A percentile compares a stretch with the other conserved stretches of the same genome.
Evolutionary conservation across 1,140 invertebrate species (phyloP).

Genomic region (Drosophila elegans): DNA sequence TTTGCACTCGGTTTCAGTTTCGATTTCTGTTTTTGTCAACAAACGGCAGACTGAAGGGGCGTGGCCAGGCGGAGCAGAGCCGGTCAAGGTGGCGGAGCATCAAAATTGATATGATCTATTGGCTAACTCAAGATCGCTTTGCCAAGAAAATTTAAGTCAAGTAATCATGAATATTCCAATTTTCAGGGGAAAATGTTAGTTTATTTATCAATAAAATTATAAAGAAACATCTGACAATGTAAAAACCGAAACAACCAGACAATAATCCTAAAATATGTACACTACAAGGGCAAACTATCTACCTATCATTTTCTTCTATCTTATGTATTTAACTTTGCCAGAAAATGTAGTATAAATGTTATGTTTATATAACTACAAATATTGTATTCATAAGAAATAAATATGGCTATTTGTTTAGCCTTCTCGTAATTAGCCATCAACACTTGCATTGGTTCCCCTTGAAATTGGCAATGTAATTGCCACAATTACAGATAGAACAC

Average conservation of each 20-base stretch:
- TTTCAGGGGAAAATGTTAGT: no score
- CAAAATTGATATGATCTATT: slow-evolving; percentile 7
- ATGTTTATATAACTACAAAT: neutral
- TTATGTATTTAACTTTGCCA: no score
- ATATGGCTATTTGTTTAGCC: neutral
- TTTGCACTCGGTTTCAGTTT: slow-evolving; percentile 53
- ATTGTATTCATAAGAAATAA: no score
- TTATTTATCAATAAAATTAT: no score
- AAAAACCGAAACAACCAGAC: no score
- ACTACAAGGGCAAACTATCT: no score
- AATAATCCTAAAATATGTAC: no score
- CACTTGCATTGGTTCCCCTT: slow-evolving; percentile 23
- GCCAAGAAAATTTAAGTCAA: neutral
- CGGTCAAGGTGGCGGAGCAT: slow-evolving; percentile 39
- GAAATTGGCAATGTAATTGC: slow-evolving; percentile 25
- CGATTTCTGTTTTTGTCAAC: slow-evolving; percentile 66
- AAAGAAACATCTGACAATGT: no score
- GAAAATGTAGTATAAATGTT: neutral
- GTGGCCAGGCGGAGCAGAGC: slow-evolving; percentile 8
- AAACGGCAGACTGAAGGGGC: slow-evolving; percentile 10
- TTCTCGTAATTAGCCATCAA: slow-evolving; percentile 8
- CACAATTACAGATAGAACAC: slow-evolving; percentile 29
- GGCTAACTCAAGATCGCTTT: slow-evolving; percentile 2
- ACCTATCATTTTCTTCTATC: no score
- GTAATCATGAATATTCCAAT: neutral